These are phyloP conservation scores for Hanleya hanleyi DNA, from an alignment of 2,888 invertebrate genomes.

Conservation along the genomic window DNA sequence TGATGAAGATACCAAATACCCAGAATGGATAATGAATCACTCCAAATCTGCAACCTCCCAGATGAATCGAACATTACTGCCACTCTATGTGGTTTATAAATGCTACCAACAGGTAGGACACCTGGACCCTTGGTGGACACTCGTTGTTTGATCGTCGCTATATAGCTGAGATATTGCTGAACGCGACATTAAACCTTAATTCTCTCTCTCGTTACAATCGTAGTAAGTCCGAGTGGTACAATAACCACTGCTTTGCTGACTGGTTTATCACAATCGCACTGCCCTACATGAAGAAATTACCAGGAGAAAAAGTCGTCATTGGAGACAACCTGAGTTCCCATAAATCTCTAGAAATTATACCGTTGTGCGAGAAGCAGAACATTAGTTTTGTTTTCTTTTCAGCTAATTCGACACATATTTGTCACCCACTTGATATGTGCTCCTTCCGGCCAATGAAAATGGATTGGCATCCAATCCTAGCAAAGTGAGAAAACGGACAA, in stretches of 20 bases:
- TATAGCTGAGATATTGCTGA: too few relatives aligned
- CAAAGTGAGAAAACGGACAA: neutral
- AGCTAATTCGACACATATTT: slow-evolving; percentile 41
- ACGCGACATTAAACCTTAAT: too few relatives aligned
- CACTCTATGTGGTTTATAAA: slow-evolving; percentile 73
- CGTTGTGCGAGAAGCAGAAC: slow-evolving; percentile 61
- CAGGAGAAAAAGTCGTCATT: slow-evolving; percentile 64
- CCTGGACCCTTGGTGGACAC: slow-evolving; percentile 73
- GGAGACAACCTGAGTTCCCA: slow-evolving; percentile 68
- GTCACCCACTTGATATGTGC: slow-evolving; percentile 34
- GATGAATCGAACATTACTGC: slow-evolving; percentile 70
- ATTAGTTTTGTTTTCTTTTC: slow-evolving; percentile 58
- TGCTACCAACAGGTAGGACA: slow-evolving; percentile 65
- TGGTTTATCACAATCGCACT: slow-evolving; percentile 52
- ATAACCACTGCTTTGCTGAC: slow-evolving; percentile 54
- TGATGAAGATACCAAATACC: slow-evolving; percentile 38
- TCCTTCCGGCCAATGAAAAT: slow-evolving; percentile 31
- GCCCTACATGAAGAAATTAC: slow-evolving; percentile 46
- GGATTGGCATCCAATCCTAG: slow-evolving; percentile 23
- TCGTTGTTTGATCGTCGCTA: too few relatives aligned
- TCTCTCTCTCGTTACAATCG: slow-evolving; percentile 67
- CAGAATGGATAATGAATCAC: slow-evolving; percentile 65
- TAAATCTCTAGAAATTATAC: slow-evolving; percentile 48
- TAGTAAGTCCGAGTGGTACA: slow-evolving; percentile 67
- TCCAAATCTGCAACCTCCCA: slow-evolving; percentile 62